Conservation (phyloP, 2,113 vertebrate species). For the Polypterus senegalus region DNA sequence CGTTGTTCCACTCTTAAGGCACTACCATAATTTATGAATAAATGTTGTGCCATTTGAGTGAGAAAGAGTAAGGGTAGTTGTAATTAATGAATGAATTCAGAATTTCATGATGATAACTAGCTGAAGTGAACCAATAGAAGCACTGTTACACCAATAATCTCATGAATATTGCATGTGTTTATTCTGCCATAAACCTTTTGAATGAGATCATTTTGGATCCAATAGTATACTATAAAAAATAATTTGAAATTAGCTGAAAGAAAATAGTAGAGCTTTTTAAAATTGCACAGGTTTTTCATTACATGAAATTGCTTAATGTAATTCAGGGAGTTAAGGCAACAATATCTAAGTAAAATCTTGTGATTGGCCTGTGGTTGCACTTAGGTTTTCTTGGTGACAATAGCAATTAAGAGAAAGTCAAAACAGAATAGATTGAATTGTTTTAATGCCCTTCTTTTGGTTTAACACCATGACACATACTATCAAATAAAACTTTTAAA, state of each 20-base stretch:
- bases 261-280: constrained; percentile 2
- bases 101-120: too few species aligned
- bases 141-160: too few species aligned
- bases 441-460: constrained; percentile 16
- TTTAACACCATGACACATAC: too few species aligned
- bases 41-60: too few species aligned
- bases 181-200: too few species aligned
- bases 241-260: not conserved
- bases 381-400: not conserved
- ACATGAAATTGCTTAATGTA: not conserved
- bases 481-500: too few species aligned
- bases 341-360: not conserved
- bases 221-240: not conserved
- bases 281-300: not conserved
- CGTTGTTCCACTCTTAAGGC: constrained; percentile 38
- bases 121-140: too few species aligned
- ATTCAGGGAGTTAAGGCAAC: not conserved
- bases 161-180: too few species aligned
- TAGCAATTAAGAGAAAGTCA: not conserved
- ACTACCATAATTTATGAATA: constrained; percentile 39
- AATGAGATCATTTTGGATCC: too few species aligned
- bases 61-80: too few species aligned
- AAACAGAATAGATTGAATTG: constrained; percentile 32
- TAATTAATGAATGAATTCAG: too few species aligned
- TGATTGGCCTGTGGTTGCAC: not conserved